Conservation (phyloP, 2,888 invertebrate species). For the Pachydiplax longipennis region DNA sequence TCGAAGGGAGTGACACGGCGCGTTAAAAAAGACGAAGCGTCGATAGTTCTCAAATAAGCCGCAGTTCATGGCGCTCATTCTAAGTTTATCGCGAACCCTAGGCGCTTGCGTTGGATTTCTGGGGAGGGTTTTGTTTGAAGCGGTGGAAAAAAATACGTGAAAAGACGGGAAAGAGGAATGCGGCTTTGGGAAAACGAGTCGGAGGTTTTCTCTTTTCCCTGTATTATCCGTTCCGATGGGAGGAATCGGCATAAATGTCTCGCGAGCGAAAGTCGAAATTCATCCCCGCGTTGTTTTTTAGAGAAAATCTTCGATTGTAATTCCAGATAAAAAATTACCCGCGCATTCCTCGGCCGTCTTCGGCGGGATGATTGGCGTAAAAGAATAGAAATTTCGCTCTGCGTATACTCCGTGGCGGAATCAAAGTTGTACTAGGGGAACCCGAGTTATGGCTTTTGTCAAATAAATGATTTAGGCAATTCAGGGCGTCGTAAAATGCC, state of each 20-base stretch:
- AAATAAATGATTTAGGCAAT: neutral
- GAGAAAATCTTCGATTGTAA: too few relatives aligned
- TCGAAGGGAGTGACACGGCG: neutral
- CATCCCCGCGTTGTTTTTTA: too few relatives aligned
- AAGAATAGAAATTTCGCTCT: too few relatives aligned
- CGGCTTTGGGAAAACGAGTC: too few relatives aligned
- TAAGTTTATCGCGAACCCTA: neutral
- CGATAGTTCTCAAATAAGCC: conserved; percentile 37
- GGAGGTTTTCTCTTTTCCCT: too few relatives aligned
- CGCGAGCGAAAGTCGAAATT: too few relatives aligned
- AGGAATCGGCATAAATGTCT: too few relatives aligned
- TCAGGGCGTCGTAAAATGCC: neutral
- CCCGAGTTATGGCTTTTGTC: neutral
- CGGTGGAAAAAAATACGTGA: neutral
- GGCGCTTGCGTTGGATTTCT: neutral
- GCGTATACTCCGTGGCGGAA: too few relatives aligned
- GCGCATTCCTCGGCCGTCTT: too few relatives aligned
- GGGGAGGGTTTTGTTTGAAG: neutral
- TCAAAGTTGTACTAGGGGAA: neutral
- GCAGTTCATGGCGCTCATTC: conserved; percentile 8
- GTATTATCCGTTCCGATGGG: too few relatives aligned
- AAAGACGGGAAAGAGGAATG: neutral
- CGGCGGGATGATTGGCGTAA: too few relatives aligned
- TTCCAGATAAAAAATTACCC: too few relatives aligned
- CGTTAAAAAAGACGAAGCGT: neutral